phyloP scores from a whole-genome alignment of 2,797 vertebrate species.

The Syngnathus acus region DNA sequence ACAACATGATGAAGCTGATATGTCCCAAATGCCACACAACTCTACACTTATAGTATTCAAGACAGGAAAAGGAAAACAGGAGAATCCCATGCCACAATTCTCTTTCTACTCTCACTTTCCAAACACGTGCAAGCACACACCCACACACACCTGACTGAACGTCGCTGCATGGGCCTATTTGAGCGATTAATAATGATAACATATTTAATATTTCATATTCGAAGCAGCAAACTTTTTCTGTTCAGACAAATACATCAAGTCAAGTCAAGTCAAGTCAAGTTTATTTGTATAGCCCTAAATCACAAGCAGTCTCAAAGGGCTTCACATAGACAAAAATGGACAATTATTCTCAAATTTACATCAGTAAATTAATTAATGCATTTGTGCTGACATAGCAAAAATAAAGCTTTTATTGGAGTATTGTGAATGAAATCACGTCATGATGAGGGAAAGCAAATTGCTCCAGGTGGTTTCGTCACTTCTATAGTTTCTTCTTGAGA shows the following conservation, averaged over 20 bases:
- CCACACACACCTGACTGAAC: not conserved
- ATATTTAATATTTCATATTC: no score
- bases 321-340: no score
- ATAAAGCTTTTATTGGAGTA: no score
- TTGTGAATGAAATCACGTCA: not conserved
- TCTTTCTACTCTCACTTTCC: constrained; percentile 20
- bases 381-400: no score
- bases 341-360: no score
- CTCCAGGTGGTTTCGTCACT: not conserved
- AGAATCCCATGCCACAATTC: constrained; percentile 6
- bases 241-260: not conserved
- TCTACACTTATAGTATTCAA: constrained; percentile 14
- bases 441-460: not conserved
- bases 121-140: not conserved
- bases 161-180: not conserved
- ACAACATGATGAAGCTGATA: constrained; percentile 5
- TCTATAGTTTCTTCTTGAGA: not conserved
- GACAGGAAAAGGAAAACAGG: constrained; percentile 16
- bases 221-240: not conserved
- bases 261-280: no score
- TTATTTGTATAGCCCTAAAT: no score
- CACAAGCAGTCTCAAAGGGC: no score
- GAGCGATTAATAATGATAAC: not conserved
- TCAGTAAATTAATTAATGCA: no score
- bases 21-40: constrained; percentile 8